Conservation (phyloP, 2,888 invertebrate genomes). For the Hyposoter didymator region DNA sequence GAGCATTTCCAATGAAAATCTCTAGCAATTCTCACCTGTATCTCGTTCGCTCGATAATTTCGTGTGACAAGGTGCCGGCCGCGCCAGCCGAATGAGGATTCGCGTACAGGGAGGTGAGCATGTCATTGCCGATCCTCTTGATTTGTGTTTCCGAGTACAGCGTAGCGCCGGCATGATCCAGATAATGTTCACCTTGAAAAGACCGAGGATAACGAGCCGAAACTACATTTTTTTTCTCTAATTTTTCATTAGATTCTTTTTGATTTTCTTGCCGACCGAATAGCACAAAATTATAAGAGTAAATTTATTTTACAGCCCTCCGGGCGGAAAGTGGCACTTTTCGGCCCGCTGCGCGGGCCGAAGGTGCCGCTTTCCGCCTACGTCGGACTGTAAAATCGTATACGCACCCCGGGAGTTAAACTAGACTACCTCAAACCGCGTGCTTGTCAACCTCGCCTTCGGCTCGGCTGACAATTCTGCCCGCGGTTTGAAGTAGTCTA, state of each 20-base stretch:
- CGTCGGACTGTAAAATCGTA: too few relatives aligned
- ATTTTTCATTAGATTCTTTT: not conserved
- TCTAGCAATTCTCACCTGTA: constrained; percentile 85
- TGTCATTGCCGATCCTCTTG: constrained; percentile 87
- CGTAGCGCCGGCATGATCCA: constrained; percentile 96
- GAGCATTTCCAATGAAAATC: too few relatives aligned
- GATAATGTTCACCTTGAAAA: constrained; percentile 89
- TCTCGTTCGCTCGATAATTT: constrained; percentile 93
- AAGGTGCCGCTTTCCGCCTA: too few relatives aligned
- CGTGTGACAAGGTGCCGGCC: constrained; percentile 92
- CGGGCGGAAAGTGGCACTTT: too few relatives aligned
- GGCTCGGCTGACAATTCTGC: too few relatives aligned
- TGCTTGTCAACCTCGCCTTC: too few relatives aligned
- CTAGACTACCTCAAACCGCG: too few relatives aligned
- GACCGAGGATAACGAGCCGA: not conserved
- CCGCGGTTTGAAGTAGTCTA: too few relatives aligned
- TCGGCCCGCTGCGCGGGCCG: too few relatives aligned
- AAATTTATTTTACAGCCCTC: too few relatives aligned
- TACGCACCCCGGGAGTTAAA: too few relatives aligned
- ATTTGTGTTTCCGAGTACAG: constrained; percentile 92
- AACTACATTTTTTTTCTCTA: not conserved
- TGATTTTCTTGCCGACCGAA: not conserved
- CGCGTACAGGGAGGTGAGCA: constrained; percentile 91
- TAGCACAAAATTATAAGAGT: not conserved
- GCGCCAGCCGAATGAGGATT: constrained; percentile 94